Evolutionary conservation across 2,113 vertebrate species (phyloP).

Genomic region (Petrocephalus microphthalmus): DNA sequence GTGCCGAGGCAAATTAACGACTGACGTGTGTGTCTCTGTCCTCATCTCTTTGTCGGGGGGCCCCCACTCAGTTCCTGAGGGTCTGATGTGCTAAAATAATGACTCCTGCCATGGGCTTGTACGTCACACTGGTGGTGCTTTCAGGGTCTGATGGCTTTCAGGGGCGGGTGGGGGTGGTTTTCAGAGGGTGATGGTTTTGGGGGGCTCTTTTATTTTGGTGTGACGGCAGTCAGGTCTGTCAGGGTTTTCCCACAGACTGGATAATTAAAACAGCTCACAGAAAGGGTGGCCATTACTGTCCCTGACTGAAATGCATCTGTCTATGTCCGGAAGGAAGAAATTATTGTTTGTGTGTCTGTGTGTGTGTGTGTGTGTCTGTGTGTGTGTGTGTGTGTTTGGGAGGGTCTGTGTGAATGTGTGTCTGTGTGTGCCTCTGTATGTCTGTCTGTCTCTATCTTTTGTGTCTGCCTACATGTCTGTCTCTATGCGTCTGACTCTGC

Average conservation of each 20-base stretch:
- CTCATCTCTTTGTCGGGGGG: background rate
- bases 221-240: constrained; percentile 2
- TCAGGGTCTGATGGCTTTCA: constrained; percentile 4
- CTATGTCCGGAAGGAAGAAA: background rate
- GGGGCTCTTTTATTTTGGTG: background rate
- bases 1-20: background rate
- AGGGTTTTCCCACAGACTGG: background rate
- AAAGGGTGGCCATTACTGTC: background rate
- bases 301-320: background rate
- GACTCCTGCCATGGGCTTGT: background rate
- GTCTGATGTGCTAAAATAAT: constrained; percentile 14
- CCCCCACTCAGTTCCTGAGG: background rate
- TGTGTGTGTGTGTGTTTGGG: no score
- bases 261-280: constrained; percentile 7
- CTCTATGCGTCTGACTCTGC: no score
- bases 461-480: no score
- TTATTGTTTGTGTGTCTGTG: background rate
- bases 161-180: background rate
- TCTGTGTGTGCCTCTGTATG: no score
- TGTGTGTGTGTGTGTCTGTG: background rate
- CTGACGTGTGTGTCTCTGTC: background rate
- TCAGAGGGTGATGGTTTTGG: background rate
- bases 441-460: no score
- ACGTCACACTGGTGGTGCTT: background rate
- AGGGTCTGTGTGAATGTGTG: no score